Evolutionary conservation across 1,140 invertebrate species (phyloP).

Genomic region (Ostrea denselamellosa): DNA sequence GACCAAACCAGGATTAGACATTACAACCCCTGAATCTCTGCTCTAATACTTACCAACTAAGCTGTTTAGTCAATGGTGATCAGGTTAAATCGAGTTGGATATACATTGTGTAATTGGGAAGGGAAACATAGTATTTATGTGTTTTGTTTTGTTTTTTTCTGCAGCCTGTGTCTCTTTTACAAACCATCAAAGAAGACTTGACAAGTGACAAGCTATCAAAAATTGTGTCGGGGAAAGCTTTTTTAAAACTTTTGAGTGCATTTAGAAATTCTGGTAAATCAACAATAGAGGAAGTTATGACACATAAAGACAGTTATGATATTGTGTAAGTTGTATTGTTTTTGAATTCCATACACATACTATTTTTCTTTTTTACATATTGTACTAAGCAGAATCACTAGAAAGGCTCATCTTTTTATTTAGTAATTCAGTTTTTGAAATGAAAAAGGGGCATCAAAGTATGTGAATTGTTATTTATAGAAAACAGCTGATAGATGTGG

Average conservation of each 20-base stretch:
- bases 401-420: too few species aligned
- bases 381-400: too few species aligned
- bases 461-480: constrained; percentile 52
- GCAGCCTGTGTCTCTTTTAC: constrained; percentile 65
- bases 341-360: too few species aligned
- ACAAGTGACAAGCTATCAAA: constrained; percentile 66
- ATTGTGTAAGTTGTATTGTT: constrained; percentile 67
- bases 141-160: constrained; percentile 48
- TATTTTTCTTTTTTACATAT: too few species aligned
- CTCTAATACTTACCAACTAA: too few species aligned
- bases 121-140: not conserved
- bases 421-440: too few species aligned
- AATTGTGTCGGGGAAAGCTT: constrained; percentile 70
- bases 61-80: too few species aligned
- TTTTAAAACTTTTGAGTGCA: constrained; percentile 67
- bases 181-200: constrained; percentile 66
- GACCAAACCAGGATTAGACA: not conserved
- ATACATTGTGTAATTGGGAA: too few species aligned
- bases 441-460: too few species aligned
- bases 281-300: constrained; percentile 68
- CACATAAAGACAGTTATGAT: constrained; percentile 67
- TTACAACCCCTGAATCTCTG: too few species aligned
- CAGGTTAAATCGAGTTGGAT: too few species aligned
- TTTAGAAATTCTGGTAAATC: constrained; percentile 69
- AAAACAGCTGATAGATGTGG: constrained; percentile 75